Conservation (phyloP, 2,888 invertebrate species). For the Patella depressa region DNA sequence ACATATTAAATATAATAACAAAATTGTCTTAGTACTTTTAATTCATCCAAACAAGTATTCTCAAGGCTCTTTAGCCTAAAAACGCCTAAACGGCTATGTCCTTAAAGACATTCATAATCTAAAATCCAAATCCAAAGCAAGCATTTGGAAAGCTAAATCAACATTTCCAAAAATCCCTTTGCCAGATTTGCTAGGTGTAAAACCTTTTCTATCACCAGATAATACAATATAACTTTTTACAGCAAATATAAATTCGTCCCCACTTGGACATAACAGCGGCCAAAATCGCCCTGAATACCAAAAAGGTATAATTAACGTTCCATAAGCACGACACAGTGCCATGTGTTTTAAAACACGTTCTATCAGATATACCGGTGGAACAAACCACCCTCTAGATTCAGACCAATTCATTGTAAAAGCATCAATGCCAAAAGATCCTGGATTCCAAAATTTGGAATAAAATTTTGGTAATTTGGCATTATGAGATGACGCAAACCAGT, state of each 20-base stretch:
- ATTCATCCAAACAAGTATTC: too few species aligned
- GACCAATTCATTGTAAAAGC: background rate
- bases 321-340: too few species aligned
- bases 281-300: too few species aligned
- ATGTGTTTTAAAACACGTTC: constrained; percentile 16
- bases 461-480: constrained; percentile 37
- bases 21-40: too few species aligned
- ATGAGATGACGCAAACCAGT: constrained; percentile 34
- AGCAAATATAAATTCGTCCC: too few species aligned
- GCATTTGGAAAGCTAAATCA: constrained; percentile 16
- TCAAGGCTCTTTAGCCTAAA: too few species aligned
- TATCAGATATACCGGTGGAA: constrained; percentile 24
- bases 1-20: too few species aligned
- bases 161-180: constrained; percentile 13
- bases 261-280: too few species aligned
- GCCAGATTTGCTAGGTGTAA: constrained; percentile 1
- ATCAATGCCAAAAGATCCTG: background rate
- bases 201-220: too few species aligned
- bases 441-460: constrained; percentile 30
- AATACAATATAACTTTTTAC: too few species aligned
- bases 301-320: too few species aligned
- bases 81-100: too few species aligned
- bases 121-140: constrained; percentile 14
- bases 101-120: background rate
- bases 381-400: constrained; percentile 17